Percentiles rank a stretch among this genome's conserved stretches.
Conservation (phyloP, 2,113 vertebrate genomes). For the Progne subis region DNA sequence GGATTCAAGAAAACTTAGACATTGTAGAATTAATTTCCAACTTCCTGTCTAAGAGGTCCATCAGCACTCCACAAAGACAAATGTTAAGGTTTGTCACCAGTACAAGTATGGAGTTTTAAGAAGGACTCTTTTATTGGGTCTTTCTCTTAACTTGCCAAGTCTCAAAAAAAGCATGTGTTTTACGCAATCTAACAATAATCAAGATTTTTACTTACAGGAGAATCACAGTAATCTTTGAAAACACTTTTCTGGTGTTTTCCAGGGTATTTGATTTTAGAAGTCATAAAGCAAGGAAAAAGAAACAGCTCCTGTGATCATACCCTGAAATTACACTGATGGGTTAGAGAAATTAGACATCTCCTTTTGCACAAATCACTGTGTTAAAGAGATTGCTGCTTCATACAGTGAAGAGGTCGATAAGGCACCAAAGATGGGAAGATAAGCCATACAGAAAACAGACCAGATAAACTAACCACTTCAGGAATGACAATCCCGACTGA, state of each 20-base stretch:
- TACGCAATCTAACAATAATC: background rate
- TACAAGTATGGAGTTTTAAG: background rate
- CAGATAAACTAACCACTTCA: background rate
- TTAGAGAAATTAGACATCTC: background rate
- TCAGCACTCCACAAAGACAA: background rate
- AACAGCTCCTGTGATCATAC: background rate
- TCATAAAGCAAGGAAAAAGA: background rate
- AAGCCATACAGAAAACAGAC: background rate
- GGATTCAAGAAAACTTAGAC: background rate
- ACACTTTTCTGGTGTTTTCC: background rate
- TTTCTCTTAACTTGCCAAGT: background rate
- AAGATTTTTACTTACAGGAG: background rate
- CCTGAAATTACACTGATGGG: background rate
- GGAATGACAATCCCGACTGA: background rate
- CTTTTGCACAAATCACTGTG: background rate
- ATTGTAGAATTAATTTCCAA: background rate
- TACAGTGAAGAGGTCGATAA: background rate
- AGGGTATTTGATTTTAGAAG: background rate
- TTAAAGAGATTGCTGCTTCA: background rate
- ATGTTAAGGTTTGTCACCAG: background rate
- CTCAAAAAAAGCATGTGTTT: background rate
- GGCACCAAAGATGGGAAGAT: background rate
- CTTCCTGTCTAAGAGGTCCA: background rate
- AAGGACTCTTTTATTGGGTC: background rate
- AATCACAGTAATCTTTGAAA: background rate